Base-by-base conservation (phyloP, 2,888 invertebrate genomes). In the Micoletzkya japonica region DNA sequence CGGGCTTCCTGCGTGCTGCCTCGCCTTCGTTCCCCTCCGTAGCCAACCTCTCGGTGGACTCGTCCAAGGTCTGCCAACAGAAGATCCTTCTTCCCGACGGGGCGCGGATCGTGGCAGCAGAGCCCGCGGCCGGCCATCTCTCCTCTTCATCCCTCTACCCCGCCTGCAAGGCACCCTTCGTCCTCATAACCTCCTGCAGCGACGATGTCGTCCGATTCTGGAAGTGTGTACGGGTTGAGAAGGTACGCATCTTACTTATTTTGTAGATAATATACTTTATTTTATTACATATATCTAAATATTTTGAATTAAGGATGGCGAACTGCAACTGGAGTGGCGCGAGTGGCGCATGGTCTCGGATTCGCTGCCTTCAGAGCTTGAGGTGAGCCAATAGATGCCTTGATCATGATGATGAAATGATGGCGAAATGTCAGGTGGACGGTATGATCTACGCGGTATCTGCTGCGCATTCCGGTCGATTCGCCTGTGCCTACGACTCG, bases 71-170 rank as follows among this genome's bases (percentile, higher is more conserved):
- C 4, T 81, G 81, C 60, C 75, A 75, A 39, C 77, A 79, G 71
- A 39, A 32, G 4, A 70, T 81, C 28, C 70, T 68, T 14, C 67
- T 82, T 7, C 79, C 81, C 24, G 52, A 70, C 34, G 76, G 73
- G 17, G 73, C 63, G 32, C 49, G 70, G 63, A 70, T 75, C 4
- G 54, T 64, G 4, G 73, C 77, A 17, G 95, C 95, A 0, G 91
- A 93, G 0, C 94, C 95, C 0, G 93, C 96, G 0, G 97, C 96
- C 0, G 97, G 97, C 0, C 97, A 97, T 87, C 89, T 97, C 56
- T 94, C 95, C 86, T 96, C 96, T 0, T 94, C 97, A 0, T 95
- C 95, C 32, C 94, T 98, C 82, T 97, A 97, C 88, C 96, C 97
- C 4, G 96, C 96, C n/a, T 98, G 97, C 87, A 91, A 95, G 84